These are phyloP conservation scores for Meiosimyza platycephala DNA, from an alignment of 2,888 invertebrate species.

Conservation along the genomic window DNA sequence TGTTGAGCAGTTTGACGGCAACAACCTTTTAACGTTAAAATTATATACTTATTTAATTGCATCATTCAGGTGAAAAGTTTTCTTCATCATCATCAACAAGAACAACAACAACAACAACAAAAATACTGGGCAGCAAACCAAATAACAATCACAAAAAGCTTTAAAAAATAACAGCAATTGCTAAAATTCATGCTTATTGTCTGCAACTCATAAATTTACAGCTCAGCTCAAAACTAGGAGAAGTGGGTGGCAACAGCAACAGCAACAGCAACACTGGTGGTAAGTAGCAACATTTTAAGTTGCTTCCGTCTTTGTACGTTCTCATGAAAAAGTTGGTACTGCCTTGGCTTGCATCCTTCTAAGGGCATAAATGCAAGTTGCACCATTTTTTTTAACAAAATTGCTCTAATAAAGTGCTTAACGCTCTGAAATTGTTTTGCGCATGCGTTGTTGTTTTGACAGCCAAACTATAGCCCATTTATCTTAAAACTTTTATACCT, in stretches of 20 bases:
- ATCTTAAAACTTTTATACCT: background rate
- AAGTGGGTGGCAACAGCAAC: background rate
- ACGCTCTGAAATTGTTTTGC: conserved; percentile 28
- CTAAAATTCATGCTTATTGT: conserved; percentile 30
- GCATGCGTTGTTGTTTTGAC: conserved; percentile 8
- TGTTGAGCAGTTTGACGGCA: no score
- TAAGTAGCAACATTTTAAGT: background rate
- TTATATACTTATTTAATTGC: conserved; percentile 26
- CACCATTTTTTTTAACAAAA: background rate
- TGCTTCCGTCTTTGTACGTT: background rate
- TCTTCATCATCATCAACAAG: conserved; percentile 45
- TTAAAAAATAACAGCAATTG: no score
- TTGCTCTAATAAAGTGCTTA: conserved; percentile 39
- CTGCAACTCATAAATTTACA: conserved; percentile 39
- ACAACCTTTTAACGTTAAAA: conserved; percentile 11
- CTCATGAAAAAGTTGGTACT: background rate
- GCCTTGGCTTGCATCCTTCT: background rate
- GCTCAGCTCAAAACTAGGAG: conserved; percentile 20
- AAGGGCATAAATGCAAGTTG: background rate
- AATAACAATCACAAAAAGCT: background rate
- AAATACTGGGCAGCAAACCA: background rate
- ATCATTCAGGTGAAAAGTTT: conserved; percentile 45
- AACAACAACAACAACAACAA: conserved; percentile 14
- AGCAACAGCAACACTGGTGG: conserved; percentile 5
- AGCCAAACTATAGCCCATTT: background rate